Percentiles rank a stretch among this genome's conserved stretches.
phyloP scores from a whole-genome alignment of 1,140 invertebrate species.

The Pomacea maculata region DNA sequence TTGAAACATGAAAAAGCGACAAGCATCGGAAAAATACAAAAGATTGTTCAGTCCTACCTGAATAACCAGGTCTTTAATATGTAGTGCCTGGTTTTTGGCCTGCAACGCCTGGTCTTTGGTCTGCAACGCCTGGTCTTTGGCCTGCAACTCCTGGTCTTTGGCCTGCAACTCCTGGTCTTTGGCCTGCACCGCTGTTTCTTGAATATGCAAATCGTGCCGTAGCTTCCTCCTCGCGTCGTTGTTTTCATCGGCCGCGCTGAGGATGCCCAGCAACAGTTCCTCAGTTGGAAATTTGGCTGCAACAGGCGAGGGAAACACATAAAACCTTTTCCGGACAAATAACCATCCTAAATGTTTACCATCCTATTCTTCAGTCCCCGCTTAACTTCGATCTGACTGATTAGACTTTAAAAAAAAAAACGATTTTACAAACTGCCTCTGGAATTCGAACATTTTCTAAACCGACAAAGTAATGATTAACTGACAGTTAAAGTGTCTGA shows the following conservation, averaged over 20 bases:
- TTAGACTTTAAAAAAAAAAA: too few species aligned
- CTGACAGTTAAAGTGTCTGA: too few species aligned
- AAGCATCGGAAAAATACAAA: background rate
- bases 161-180: background rate
- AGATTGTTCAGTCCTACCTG: background rate
- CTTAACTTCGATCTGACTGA: too few species aligned
- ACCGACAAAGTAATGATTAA: too few species aligned
- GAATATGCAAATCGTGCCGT: background rate
- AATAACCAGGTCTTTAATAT: background rate
- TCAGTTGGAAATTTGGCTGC: background rate
- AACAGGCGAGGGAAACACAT: background rate
- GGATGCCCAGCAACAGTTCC: background rate
- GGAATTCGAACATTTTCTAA: too few species aligned
- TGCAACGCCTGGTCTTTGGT: background rate
- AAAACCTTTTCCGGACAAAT: too few species aligned
- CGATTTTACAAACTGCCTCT: too few species aligned
- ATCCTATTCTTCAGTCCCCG: too few species aligned
- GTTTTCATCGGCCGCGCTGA: background rate
- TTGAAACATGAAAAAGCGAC: background rate
- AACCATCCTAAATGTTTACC: too few species aligned
- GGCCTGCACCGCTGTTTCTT: background rate
- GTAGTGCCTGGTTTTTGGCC: background rate
- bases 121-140: background rate
- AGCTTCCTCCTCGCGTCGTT: background rate
- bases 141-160: background rate